phyloP scores from a whole-genome alignment of 1,140 invertebrate genomes.

The Pachyrhynchus sulphureomaculatus region DNA sequence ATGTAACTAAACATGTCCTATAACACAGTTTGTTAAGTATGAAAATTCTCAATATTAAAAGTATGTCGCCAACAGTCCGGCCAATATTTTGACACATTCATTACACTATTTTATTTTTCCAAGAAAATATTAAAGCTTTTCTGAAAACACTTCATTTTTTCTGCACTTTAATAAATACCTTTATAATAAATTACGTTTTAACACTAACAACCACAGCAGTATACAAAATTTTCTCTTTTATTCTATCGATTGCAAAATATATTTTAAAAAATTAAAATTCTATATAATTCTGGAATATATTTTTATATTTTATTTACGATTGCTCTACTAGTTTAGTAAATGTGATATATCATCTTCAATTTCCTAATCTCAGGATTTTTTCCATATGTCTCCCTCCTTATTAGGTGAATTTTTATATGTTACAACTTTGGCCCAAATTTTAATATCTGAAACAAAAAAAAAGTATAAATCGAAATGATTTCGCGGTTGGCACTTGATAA shows the following conservation, averaged over 20 bases:
- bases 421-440: constrained; percentile 9
- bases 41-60: too few species aligned
- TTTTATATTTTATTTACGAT: background rate
- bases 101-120: background rate
- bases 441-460: constrained; percentile 4
- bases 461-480: too few species aligned
- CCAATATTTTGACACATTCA: background rate
- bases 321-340: background rate
- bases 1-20: too few species aligned
- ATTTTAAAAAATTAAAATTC: constrained; percentile 30
- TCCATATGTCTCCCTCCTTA: background rate
- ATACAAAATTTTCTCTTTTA: constrained; percentile 23
- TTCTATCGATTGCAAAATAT: constrained; percentile 23
- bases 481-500: too few species aligned
- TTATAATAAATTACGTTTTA: constrained; percentile 16
- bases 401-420: background rate
- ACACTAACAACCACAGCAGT: constrained; percentile 16
- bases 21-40: too few species aligned
- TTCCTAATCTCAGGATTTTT: background rate
- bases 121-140: constrained; percentile 5
- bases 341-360: background rate
- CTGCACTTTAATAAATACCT: background rate
- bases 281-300: constrained; percentile 18
- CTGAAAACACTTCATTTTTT: background rate
- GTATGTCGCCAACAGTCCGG: too few species aligned